Evolutionary conservation across 2,888 invertebrate species (phyloP), one percentile per base, ranked within the genome.

Genomic region (Mimumesa dahlbomi): DNA sequence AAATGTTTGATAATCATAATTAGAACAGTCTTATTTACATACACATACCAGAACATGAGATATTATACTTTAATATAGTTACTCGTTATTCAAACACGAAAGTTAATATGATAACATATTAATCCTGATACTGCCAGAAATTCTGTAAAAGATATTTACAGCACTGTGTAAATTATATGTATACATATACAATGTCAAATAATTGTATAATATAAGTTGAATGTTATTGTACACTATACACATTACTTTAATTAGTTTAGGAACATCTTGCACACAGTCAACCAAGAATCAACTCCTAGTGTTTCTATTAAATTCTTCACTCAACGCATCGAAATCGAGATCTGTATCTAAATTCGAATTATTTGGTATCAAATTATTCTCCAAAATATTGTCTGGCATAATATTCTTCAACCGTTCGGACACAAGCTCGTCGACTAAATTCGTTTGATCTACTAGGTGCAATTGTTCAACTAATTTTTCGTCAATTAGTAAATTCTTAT

Each of bases 241-340:
- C 34, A 61, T 61, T 48, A 69, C 29, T 25, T 66, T 18, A 66
- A 64, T 58, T 57, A 38, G 11, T 54, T 56, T 73, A 73, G 68
- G 69, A 75, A 75, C 67, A 43, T 73, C 13, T 58, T 42, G 36
- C 34, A 18, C 21, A 49, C 0, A 31, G 45, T 50, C 18, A 45
- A 65, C 48, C 62, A 54, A 69, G 64, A 84, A 87, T 88, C 87
- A 88, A 79, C 88, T 87, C 49, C 85, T 84, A 19, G 87, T 87
- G 70, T 85, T 88, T 63, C 87, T 80, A 63, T 85, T 87, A 52
- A 89, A 89, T 74, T 89, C 88, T 57, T 88, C 87, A 50, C 85
- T 88, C 16, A 89, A 75, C 38, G 86, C 87, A 34, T 86, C 88
- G 65, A 89, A 89, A 75, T 88, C 89, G 9, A 89, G 79, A 43